A percentile compares a stretch with the other conserved stretches of the same genome.
phyloP scores from a whole-genome alignment of 2,888 invertebrate species.

The Caenorhabditis drosophilae region DNA sequence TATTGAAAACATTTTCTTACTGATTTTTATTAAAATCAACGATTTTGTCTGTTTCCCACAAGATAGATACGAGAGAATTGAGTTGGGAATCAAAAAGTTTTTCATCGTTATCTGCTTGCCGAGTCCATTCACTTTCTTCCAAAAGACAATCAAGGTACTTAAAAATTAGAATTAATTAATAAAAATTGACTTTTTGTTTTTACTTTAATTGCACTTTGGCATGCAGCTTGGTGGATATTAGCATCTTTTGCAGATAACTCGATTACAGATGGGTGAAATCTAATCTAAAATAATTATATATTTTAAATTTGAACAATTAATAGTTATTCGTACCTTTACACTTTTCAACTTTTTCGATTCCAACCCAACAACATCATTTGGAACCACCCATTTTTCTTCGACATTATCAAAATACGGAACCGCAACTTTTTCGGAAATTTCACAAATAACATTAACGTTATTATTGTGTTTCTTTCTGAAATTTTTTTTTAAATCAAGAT shows the following conservation, averaged over 20 bases:
- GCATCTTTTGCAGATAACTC: constrained; percentile 19
- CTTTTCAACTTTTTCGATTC: constrained; percentile 30
- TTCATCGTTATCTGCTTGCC: constrained; percentile 16
- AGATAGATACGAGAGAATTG: constrained; percentile 7
- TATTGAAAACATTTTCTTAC: too few species aligned
- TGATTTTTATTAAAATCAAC: constrained; percentile 22
- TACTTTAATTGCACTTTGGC: constrained; percentile 25
- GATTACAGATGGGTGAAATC: constrained; percentile 31
- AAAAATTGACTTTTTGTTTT: too few species aligned
- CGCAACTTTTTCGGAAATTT: constrained; percentile 30
- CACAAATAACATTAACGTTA: constrained; percentile 33
- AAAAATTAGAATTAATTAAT: too few species aligned
- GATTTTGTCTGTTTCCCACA: constrained; percentile 26
- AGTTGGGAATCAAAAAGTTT: constrained; percentile 23
- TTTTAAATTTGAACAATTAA: neutral
- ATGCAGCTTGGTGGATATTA: constrained; percentile 24
- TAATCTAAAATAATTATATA: constrained; percentile 9
- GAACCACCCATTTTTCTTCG: constrained; percentile 33
- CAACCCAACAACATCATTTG: constrained; percentile 28
- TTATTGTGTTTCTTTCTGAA: constrained; percentile 28
- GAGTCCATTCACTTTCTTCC: constrained; percentile 31
- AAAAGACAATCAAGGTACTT: constrained; percentile 33
- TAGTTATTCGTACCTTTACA: constrained; percentile 10
- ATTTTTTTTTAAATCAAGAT: neutral
- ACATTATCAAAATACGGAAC: constrained; percentile 19